Percentiles rank a stretch among this genome's conserved stretches.
phyloP scores from a whole-genome alignment of 2,888 invertebrate genomes.

The Eupithecia abbreviata region DNA sequence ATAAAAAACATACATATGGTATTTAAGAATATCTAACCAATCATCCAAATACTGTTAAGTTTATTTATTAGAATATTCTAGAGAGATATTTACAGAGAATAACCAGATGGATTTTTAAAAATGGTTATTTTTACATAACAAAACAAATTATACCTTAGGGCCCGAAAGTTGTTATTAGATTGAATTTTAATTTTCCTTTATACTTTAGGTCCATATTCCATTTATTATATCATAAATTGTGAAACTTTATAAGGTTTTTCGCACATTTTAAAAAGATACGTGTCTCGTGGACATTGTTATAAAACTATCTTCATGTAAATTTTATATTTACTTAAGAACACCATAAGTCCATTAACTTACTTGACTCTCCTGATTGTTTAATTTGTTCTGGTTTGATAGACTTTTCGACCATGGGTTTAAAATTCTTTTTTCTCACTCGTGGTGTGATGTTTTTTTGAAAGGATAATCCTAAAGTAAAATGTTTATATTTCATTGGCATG shows the following conservation, averaged over 20 bases:
- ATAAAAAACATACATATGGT: too few species aligned
- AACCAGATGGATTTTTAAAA: not conserved
- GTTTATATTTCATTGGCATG: too few species aligned
- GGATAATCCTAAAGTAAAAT: too few species aligned
- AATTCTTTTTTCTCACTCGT: not conserved
- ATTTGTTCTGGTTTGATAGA: not conserved
- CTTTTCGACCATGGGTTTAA: not conserved
- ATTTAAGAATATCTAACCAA: too few species aligned
- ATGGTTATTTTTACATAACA: not conserved
- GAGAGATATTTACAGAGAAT: not conserved
- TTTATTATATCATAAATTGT: not conserved
- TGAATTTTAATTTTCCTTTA: not conserved
- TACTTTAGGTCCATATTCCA: not conserved
- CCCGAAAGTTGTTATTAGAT: slow-evolving; percentile 1
- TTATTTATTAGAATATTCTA: not conserved
- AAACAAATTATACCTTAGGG: not conserved
- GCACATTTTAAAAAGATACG: not conserved
- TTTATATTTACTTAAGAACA: too few species aligned
- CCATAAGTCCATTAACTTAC: not conserved
- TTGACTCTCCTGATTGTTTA: not conserved
- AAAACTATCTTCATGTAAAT: not conserved
- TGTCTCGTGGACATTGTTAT: not conserved
- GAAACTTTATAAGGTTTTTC: not conserved
- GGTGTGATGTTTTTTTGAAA: too few species aligned
- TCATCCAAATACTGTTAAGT: not conserved